Evolutionary conservation across 2,113 vertebrate species (phyloP).

Genomic region (Bubo bubo): DNA sequence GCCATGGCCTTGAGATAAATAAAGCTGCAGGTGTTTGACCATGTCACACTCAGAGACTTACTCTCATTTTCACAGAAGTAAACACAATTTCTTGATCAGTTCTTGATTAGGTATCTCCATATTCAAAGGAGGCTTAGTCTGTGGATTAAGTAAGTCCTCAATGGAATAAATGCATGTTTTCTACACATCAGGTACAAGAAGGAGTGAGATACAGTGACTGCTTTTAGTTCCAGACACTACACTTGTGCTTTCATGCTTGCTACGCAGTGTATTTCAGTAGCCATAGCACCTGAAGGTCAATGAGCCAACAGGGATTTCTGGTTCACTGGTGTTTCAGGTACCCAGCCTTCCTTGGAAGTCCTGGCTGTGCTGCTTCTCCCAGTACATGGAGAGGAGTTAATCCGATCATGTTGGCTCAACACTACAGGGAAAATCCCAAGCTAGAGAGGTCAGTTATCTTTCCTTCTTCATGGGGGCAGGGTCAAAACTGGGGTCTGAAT

Average conservation of each 20-base stretch:
- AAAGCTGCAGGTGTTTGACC: not conserved
- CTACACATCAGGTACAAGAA: not conserved
- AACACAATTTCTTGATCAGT: not conserved
- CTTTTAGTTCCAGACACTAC: not conserved
- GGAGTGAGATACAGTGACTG: not conserved
- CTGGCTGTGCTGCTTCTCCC: not conserved
- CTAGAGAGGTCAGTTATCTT: not conserved
- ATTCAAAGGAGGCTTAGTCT: not conserved
- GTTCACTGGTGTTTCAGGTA: not conserved
- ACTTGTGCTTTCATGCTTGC: not conserved
- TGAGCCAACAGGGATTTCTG: not conserved
- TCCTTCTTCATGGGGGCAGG: not conserved
- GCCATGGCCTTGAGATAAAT: not conserved
- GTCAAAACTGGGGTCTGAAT: not conserved
- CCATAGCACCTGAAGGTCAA: not conserved
- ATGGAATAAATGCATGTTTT: not conserved
- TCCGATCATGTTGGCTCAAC: not conserved
- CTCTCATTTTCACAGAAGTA: not conserved
- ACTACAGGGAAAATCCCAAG: not conserved
- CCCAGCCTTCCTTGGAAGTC: not conserved
- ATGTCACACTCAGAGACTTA: not conserved
- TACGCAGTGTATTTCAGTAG: not conserved
- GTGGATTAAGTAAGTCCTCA: not conserved
- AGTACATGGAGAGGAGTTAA: not conserved
- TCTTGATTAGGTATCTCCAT: not conserved